Conservation (phyloP, 2,113 vertebrate species). For the Bufo gargarizans region DNA sequence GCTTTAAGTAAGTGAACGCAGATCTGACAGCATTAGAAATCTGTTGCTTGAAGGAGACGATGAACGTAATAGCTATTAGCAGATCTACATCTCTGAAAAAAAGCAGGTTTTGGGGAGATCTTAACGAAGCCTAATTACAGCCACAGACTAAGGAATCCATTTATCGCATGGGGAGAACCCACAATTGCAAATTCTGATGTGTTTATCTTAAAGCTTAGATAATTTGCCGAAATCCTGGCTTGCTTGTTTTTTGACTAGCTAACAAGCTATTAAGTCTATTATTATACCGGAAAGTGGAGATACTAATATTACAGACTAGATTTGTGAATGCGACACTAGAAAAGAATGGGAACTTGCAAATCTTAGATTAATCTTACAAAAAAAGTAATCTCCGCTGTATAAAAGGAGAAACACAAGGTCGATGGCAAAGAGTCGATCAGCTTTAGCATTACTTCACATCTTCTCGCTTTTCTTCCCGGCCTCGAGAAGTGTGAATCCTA, state of each 20-base stretch:
- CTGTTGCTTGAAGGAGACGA: slow-evolving; percentile 52
- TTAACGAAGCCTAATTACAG: slow-evolving; percentile 52
- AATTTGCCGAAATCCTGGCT: slow-evolving; percentile 32
- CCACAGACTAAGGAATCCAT: slow-evolving; percentile 54
- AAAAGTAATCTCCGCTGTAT: not conserved
- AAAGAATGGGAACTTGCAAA: not conserved
- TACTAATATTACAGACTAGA: not conserved
- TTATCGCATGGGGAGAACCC: slow-evolving; percentile 55
- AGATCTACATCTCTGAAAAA: slow-evolving; percentile 50
- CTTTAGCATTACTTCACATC: not conserved
- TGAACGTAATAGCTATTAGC: slow-evolving; percentile 50
- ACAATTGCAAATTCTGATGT: slow-evolving; percentile 52
- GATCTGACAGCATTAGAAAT: slow-evolving; percentile 59
- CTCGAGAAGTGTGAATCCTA: not conserved
- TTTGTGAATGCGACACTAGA: slow-evolving; percentile 24
- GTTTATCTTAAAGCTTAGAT: slow-evolving; percentile 35
- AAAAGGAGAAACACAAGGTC: slow-evolving; percentile 9
- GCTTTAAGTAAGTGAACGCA: slow-evolving; percentile 52
- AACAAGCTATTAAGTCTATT: slow-evolving; percentile 10
- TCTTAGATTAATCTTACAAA: slow-evolving; percentile 1
- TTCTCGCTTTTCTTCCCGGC: not conserved
- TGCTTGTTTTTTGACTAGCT: slow-evolving; percentile 33
- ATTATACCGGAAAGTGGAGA: not conserved
- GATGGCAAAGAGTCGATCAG: slow-evolving; percentile 9
- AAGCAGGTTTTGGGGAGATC: slow-evolving; percentile 52